These are phyloP conservation scores for Peromyscus aztecus DNA, from an alignment of 2,797 vertebrate species.

Conservation along the genomic window DNA sequence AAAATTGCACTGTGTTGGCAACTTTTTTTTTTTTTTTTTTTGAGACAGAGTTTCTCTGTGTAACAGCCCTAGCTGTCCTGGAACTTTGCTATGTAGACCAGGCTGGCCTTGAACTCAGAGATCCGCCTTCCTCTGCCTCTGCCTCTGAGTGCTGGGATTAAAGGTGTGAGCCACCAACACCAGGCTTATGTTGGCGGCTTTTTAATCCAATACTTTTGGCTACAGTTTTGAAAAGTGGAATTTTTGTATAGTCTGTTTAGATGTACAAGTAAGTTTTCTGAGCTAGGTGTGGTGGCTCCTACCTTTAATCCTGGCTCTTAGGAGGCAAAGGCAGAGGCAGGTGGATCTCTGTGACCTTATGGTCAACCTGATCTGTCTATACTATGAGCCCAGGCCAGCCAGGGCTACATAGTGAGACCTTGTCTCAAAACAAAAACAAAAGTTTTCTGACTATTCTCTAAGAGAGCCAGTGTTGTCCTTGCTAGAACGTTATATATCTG, in stretches of 20 bases:
- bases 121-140: neutral
- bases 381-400: neutral
- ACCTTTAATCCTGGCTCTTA: neutral
- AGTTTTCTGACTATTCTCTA: neutral
- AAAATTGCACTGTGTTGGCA: neutral
- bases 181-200: neutral
- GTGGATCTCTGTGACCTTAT: neutral
- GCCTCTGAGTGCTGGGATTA: neutral
- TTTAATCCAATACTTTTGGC: constrained; percentile 15
- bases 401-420: neutral
- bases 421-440: neutral
- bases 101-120: neutral
- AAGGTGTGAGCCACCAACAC: too few species aligned
- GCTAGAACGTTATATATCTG: neutral
- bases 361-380: neutral
- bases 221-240: neutral
- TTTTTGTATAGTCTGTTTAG: constrained; percentile 48
- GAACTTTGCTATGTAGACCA: neutral
- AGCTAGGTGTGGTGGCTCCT: neutral
- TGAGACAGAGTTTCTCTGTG: neutral
- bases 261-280: neutral
- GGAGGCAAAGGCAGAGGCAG: neutral
- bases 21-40: neutral
- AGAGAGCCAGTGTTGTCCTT: neutral
- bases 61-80: neutral